Conservation (phyloP, 2,797 vertebrate species). For the Triplophysa bombifrons region DNA sequence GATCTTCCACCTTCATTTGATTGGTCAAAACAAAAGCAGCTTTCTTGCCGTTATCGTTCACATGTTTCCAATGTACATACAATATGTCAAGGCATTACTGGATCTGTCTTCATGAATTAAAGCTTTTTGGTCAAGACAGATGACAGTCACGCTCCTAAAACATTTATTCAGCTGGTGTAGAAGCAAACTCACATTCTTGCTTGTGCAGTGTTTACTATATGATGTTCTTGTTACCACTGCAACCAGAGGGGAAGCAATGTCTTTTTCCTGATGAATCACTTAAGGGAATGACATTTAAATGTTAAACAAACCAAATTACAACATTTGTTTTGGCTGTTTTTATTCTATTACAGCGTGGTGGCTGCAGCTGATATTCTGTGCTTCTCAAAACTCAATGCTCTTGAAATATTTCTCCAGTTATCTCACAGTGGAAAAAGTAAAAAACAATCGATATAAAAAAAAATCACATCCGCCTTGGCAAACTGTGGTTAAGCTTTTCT, state of each 20-base stretch:
- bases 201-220: slow-evolving; percentile 73
- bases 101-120: background rate
- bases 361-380: slow-evolving; percentile 60
- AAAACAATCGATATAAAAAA: slow-evolving; percentile 42
- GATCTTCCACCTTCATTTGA: background rate
- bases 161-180: slow-evolving; percentile 53
- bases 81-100: background rate
- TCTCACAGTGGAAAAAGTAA: slow-evolving; percentile 20
- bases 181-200: slow-evolving; percentile 45
- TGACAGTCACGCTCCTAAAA: background rate
- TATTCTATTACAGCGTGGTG: slow-evolving; percentile 37
- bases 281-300: slow-evolving; percentile 3
- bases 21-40: background rate
- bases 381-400: slow-evolving; percentile 49
- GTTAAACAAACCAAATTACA: slow-evolving; percentile 12
- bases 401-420: slow-evolving; percentile 19
- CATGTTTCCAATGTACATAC: background rate
- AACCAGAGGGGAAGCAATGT: slow-evolving; percentile 52
- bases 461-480: slow-evolving; percentile 57
- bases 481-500: slow-evolving; percentile 62
- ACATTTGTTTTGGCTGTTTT: slow-evolving; percentile 19
- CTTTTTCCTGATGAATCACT: slow-evolving; percentile 25
- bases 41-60: background rate
- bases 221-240: slow-evolving; percentile 49
- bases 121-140: slow-evolving; percentile 2